Evolutionary conservation across 2,888 invertebrate genomes (phyloP), one percentile per base, ranked within the genome.

Genomic region (Apodemia mormo): DNA sequence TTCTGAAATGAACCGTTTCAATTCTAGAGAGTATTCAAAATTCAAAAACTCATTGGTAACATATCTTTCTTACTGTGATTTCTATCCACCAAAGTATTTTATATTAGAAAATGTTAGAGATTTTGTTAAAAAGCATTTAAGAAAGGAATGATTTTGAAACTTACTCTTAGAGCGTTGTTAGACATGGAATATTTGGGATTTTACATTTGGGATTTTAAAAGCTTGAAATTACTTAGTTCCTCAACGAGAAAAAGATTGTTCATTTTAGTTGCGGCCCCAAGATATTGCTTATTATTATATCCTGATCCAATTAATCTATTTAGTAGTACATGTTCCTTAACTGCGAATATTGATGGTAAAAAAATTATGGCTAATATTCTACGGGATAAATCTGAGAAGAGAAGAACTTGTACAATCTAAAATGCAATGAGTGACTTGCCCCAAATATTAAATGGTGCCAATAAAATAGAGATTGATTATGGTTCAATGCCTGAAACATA

Each of bases 131-230:
- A 22, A 0, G 95, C 96, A 0, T 97, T 96, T 84, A 97, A 97
- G 82, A 95, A 94, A 71, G 95, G 95, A 64, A 96, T 97, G 95
- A 96, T 97, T 37, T 86, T 98, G 68, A 97, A 97, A 86, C 84
- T 97, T 75, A 96, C 97, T 0, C 84, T 97, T 52, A 89, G 96
- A 1, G 96, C 97, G 75, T 89, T 98, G 22, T 81, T 97, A 43
- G 94, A 95, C 67, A 97, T 98, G 96, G 97, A 97, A 0, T 98
- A 98, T 97, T 97, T 81, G 97, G 97, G 0, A 94, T 97, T n/a
- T 83, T 98, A 14, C 97, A 22, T 22, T 22, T 22, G 22, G 22
- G 22, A 22, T 22, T 22, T 22, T 22, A 22, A 22, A 97, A 89
- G 97, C 97, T 0, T 97, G 97, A 1, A 95, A 96, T 82, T 97